Conservation (phyloP, 2,113 vertebrate species). For the Lanius ludovicianus region DNA sequence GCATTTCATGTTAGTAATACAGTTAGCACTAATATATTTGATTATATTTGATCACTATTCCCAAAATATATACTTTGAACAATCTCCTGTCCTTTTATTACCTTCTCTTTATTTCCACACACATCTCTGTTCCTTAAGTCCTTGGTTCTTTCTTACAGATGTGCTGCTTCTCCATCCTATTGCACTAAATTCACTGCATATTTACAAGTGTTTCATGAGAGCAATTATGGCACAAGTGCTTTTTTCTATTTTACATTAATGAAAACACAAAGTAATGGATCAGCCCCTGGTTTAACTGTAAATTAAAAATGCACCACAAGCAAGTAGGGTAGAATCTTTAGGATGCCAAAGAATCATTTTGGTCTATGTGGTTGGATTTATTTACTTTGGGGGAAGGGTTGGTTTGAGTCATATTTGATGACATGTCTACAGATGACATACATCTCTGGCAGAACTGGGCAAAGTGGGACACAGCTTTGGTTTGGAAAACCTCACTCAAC, state of each 20-base stretch:
- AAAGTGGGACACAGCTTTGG: constrained; percentile 21
- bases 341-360: constrained; percentile 16
- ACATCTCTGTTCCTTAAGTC: background rate
- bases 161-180: background rate
- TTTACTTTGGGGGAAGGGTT: constrained; percentile 30
- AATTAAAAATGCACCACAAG: constrained; percentile 31
- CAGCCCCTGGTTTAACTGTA: background rate
- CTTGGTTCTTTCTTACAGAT: background rate
- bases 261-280: background rate
- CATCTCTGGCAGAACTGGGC: background rate
- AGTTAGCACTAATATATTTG: background rate
- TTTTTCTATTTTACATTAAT: background rate
- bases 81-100: background rate
- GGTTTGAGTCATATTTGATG: constrained; percentile 30
- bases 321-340: constrained; percentile 22
- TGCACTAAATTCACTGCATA: background rate
- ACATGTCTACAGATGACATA: background rate
- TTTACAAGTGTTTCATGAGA: background rate
- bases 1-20: background rate
- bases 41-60: background rate
- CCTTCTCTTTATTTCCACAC: background rate
- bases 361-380: constrained; percentile 2
- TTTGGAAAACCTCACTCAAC: constrained; percentile 45
- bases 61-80: background rate
- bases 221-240: background rate